Conservation (phyloP, 2,888 invertebrate genomes). For the Plebejus anna region DNA sequence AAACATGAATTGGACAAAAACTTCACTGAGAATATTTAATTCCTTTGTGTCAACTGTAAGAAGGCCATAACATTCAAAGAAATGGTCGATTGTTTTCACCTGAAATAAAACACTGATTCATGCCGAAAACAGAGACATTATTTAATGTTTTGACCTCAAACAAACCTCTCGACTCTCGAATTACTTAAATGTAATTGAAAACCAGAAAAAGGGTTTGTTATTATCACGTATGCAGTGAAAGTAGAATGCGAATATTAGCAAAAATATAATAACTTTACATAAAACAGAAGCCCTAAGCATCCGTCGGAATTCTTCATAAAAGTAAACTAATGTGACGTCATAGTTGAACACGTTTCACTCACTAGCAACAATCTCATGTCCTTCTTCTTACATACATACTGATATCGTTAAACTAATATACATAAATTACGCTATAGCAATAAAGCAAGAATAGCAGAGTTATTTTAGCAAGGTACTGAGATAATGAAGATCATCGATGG, state of each 20-base stretch:
- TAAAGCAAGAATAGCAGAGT: neutral
- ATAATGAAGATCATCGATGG: neutral
- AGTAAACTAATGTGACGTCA: neutral
- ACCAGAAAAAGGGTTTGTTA: neutral
- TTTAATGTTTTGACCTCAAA: conserved; percentile 6
- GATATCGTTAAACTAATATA: conserved; percentile 3
- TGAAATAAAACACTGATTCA: neutral
- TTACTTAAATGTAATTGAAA: neutral
- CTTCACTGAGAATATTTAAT: neutral
- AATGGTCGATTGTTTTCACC: conserved; percentile 9
- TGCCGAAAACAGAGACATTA: conserved; percentile 8
- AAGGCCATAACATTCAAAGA: neutral
- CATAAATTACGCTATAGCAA: neutral
- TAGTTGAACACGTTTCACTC: neutral
- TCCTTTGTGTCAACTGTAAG: neutral
- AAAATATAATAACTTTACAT: neutral
- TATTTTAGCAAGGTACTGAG: neutral
- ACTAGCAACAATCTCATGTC: neutral
- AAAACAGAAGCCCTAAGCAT: neutral
- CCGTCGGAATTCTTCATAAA: neutral
- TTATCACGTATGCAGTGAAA: neutral
- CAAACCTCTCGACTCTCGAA: neutral
- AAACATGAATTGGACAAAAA: neutral
- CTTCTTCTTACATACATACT: conserved; percentile 2
- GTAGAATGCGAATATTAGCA: neutral